A percentile compares a stretch with the other conserved stretches of the same genome.
phyloP scores from a whole-genome alignment of 2,888 invertebrate species.

The Syrphus vitripennis region DNA sequence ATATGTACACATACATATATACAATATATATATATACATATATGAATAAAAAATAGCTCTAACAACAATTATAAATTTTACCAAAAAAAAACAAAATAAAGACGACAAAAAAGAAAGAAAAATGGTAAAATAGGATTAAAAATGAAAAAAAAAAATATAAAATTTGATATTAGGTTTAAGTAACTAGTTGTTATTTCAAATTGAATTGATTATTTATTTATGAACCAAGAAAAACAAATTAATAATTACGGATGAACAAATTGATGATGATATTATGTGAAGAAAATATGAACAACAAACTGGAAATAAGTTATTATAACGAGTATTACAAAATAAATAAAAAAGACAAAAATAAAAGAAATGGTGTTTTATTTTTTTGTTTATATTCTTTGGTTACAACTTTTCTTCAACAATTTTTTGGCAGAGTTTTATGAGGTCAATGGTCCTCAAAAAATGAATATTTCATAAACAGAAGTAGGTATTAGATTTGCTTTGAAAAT shows the following conservation, averaged over 20 bases:
- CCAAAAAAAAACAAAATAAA: constrained; percentile 27
- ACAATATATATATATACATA: constrained; percentile 52
- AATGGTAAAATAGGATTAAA: constrained; percentile 40
- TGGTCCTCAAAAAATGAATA: too few species aligned
- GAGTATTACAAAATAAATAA: constrained; percentile 69
- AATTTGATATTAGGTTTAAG: constrained; percentile 69
- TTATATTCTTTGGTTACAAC: neutral
- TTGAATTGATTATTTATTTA: constrained; percentile 72
- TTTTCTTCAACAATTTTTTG: too few species aligned
- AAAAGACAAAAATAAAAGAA: constrained; percentile 46
- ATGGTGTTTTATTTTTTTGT: neutral
- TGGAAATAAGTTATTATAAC: constrained; percentile 70
- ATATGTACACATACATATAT: constrained; percentile 57
- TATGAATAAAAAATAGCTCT: constrained; percentile 53
- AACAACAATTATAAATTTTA: constrained; percentile 52
- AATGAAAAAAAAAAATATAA: constrained; percentile 24
- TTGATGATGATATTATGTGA: constrained; percentile 66
- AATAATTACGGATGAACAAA: constrained; percentile 68
- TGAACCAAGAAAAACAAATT: constrained; percentile 64
- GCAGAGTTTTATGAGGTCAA: too few species aligned
- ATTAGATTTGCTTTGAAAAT: too few species aligned
- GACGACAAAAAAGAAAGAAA: constrained; percentile 28
- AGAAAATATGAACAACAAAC: constrained; percentile 68
- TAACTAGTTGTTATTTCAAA: constrained; percentile 72
- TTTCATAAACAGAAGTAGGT: too few species aligned